phyloP scores from a whole-genome alignment of 2,113 vertebrate species.

The Ranitomeya variabilis region DNA sequence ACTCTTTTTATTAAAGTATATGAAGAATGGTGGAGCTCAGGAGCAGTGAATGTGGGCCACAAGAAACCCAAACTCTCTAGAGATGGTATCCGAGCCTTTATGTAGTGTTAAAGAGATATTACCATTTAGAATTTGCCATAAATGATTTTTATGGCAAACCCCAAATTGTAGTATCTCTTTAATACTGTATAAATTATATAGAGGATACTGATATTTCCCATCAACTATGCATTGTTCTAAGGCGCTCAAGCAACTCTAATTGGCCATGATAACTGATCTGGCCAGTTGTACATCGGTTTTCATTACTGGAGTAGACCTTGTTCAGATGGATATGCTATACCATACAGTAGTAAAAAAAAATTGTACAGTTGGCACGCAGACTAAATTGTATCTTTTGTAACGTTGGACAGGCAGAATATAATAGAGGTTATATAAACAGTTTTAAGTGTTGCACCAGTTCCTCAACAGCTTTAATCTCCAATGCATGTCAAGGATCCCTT shows the following conservation, averaged over 20 bases:
- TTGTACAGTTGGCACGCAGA: constrained; percentile 59
- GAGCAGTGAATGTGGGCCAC: no score
- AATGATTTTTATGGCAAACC: not conserved
- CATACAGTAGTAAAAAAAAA: constrained; percentile 22
- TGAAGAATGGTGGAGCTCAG: no score
- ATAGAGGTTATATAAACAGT: constrained; percentile 64
- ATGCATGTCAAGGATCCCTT: constrained; percentile 57
- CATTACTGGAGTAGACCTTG: not conserved
- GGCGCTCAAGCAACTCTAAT: no score
- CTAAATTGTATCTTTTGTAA: constrained; percentile 52
- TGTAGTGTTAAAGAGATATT: no score
- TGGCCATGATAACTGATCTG: not conserved
- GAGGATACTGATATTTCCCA: not conserved
- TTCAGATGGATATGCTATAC: not conserved
- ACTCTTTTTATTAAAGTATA: no score
- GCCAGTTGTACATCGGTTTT: not conserved
- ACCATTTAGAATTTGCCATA: no score
- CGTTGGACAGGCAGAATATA: constrained; percentile 59
- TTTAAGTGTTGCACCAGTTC: constrained; percentile 62
- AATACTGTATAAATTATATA: not conserved
- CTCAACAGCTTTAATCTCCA: constrained; percentile 58
- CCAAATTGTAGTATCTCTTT: not conserved
- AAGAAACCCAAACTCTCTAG: no score
- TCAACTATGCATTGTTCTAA: not conserved
- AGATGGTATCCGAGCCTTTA: no score